Evolutionary conservation across 2,113 vertebrate genomes (phyloP).

Genomic region (Ellobius talpinus): DNA sequence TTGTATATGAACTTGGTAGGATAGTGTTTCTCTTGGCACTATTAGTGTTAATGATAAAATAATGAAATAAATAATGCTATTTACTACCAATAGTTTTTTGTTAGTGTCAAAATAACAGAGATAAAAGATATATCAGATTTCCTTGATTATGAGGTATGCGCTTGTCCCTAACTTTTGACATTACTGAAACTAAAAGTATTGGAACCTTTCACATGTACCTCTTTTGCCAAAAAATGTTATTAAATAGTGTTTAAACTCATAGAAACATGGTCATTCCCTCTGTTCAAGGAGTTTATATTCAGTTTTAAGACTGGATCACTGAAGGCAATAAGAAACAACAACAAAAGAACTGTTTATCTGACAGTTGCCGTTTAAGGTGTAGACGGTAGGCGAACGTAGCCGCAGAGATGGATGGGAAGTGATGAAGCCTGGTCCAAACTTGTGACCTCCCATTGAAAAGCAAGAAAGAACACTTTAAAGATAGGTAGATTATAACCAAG

Average conservation of each 20-base stretch:
- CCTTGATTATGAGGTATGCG: background rate
- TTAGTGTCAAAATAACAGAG: background rate
- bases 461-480: background rate
- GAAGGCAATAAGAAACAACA: background rate
- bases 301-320: background rate
- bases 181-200: conserved; percentile 1
- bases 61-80: conserved; percentile 19
- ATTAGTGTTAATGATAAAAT: background rate
- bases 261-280: background rate
- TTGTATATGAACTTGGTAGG: background rate
- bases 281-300: background rate
- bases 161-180: background rate
- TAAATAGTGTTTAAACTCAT: background rate
- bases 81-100: background rate
- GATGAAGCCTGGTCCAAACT: background rate
- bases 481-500: background rate
- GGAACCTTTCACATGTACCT: background rate
- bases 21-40: background rate
- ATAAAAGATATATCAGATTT: background rate
- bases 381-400: background rate
- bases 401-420: background rate
- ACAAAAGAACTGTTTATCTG: background rate
- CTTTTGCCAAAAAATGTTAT: background rate
- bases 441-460: background rate
- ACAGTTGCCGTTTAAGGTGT: background rate